Conservation (phyloP, 1,140 invertebrate genomes). For the Teleogryllus occipitalis region DNA sequence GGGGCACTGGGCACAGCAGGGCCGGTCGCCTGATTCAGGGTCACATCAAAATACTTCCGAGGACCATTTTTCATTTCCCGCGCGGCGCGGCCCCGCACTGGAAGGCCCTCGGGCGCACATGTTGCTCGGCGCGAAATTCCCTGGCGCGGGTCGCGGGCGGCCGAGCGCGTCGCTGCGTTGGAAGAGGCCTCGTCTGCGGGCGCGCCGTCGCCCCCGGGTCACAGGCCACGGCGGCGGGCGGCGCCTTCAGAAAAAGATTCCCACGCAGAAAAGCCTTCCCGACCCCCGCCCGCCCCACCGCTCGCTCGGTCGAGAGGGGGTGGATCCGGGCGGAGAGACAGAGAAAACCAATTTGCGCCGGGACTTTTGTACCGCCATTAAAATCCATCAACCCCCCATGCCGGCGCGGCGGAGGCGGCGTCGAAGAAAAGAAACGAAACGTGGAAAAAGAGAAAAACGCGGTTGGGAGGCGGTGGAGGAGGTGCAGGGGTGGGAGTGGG, state of each 20-base stretch:
- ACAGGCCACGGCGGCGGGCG: too few relatives aligned
- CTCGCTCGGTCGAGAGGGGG: neutral
- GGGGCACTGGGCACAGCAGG: neutral
- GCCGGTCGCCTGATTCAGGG: neutral
- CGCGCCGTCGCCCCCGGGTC: too few relatives aligned
- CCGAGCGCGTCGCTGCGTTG: too few relatives aligned
- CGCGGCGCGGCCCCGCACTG: too few relatives aligned
- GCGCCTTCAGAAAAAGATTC: neutral
- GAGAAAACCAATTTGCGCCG: neutral
- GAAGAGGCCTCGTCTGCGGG: too few relatives aligned
- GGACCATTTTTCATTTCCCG: neutral
- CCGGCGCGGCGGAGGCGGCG: too few relatives aligned
- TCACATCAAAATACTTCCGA: neutral
- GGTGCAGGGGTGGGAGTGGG: too few relatives aligned
- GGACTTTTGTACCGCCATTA: slow-evolving; percentile 1
- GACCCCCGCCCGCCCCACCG: too few relatives aligned
- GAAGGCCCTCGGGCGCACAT: neutral
- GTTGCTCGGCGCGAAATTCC: neutral
- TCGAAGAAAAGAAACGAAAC: neutral
- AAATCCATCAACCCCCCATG: neutral
- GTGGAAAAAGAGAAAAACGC: neutral
- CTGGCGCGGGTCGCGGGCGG: too few relatives aligned
- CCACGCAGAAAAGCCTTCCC: neutral
- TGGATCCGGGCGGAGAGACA: neutral
- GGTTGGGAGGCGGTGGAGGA: neutral